A percentile compares a stretch with the other conserved stretches of the same genome.
Conservation (phyloP, 2,797 vertebrate genomes). For the Myotis vivesi region DNA sequence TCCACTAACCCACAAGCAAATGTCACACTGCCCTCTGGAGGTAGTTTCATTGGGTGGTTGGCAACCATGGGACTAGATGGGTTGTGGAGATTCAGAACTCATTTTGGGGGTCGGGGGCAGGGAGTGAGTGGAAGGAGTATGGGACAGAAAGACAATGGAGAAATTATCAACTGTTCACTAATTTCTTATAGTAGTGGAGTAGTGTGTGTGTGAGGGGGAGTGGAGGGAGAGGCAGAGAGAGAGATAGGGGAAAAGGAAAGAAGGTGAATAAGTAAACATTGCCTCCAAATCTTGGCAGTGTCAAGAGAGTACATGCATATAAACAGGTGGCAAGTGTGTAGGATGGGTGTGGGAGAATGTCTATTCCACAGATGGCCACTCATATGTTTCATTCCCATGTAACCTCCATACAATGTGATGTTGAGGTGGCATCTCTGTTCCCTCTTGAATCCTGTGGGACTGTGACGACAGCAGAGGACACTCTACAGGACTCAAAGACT, state of each 20-base stretch:
- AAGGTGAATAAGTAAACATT: background rate
- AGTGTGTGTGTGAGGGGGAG: background rate
- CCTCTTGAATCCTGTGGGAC: background rate
- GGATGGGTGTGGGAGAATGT: background rate
- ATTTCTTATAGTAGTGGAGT: background rate
- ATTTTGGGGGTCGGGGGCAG: rapidly evolving
- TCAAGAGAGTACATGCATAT: background rate
- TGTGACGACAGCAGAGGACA: background rate
- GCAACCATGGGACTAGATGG: background rate
- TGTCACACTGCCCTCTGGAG: constrained; percentile 27
- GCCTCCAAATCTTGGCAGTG: background rate
- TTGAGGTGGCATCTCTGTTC: background rate
- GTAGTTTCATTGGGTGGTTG: background rate
- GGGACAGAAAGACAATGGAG: background rate
- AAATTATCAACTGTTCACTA: background rate
- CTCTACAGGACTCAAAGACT: background rate
- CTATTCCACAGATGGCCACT: background rate
- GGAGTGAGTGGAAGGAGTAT: background rate
- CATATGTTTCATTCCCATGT: background rate
- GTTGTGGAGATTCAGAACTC: background rate
- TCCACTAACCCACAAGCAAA: background rate
- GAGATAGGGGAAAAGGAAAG: background rate
- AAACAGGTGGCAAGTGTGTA: background rate
- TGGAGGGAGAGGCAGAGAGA: too few species aligned
- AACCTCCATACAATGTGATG: background rate